Conservation (phyloP, 2,888 invertebrate species). For the Nomada fucata region DNA sequence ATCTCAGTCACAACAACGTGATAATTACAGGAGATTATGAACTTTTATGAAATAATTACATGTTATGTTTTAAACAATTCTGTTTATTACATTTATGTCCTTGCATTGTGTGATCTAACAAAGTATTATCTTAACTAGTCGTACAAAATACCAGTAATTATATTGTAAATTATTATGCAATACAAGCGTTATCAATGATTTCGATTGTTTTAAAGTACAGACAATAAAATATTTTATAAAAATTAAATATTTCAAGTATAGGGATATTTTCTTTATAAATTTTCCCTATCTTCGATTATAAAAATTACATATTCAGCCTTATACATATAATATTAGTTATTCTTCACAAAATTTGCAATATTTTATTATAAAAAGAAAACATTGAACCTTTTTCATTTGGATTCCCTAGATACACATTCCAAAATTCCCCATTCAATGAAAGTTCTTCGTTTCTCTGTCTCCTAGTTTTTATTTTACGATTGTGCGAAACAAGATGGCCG, state of each 20-base stretch:
- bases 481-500: constrained; percentile 65
- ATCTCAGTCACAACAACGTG: constrained; percentile 76
- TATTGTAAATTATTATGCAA: constrained; percentile 9
- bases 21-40: constrained; percentile 80
- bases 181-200: background rate
- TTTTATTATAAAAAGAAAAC: background rate
- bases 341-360: background rate
- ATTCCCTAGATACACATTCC: constrained; percentile 32
- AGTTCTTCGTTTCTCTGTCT: constrained; percentile 13
- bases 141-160: background rate
- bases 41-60: constrained; percentile 6
- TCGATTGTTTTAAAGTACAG: constrained; percentile 5
- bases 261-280: background rate
- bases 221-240: constrained; percentile 34
- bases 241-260: background rate
- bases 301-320: background rate
- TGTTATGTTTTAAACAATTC: background rate
- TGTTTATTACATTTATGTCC: constrained; percentile 2
- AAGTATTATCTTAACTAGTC: constrained; percentile 1
- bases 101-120: constrained; percentile 2
- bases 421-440: constrained; percentile 28
- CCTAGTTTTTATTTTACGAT: constrained; percentile 29
- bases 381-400: background rate
- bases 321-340: background rate
- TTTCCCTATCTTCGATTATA: background rate